phyloP scores from a whole-genome alignment of 2,113 vertebrate genomes.

The Eurystomus gularis region DNA sequence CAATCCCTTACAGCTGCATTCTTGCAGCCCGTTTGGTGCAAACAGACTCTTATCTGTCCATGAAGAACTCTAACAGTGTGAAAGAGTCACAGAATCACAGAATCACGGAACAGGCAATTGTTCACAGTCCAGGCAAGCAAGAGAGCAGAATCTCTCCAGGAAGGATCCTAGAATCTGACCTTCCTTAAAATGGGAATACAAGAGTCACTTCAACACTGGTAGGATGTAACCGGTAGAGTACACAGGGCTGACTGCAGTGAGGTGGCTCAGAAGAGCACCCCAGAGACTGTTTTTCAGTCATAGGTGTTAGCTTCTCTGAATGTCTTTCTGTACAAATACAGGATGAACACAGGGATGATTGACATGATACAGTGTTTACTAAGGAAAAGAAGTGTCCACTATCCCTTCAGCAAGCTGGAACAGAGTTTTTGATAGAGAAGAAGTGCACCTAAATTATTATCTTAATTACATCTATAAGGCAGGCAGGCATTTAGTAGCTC shows the following conservation, averaged over 20 bases:
- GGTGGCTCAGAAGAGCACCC: background rate
- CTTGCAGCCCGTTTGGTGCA: background rate
- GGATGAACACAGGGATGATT: background rate
- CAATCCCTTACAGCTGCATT: background rate
- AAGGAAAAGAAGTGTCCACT: background rate
- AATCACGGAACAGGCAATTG: no score
- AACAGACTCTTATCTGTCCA: background rate
- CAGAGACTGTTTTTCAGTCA: background rate
- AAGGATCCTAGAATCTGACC: background rate
- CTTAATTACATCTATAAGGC: background rate
- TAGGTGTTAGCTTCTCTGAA: background rate
- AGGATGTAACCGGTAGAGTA: background rate
- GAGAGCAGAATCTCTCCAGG: background rate
- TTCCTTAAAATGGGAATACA: background rate
- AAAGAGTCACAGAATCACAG: no score
- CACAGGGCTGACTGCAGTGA: background rate
- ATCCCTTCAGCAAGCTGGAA: background rate
- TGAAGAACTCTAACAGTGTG: background rate
- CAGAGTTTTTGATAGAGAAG: background rate
- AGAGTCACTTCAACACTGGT: background rate
- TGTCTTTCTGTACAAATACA: background rate
- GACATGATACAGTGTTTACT: background rate
- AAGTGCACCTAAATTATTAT: background rate
- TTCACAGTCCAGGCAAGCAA: background rate
- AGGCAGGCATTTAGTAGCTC: background rate